Evolutionary conservation across 1,140 invertebrate genomes (phyloP), one percentile per base, ranked within the genome.

Genomic region (Agrilus planipennis): DNA sequence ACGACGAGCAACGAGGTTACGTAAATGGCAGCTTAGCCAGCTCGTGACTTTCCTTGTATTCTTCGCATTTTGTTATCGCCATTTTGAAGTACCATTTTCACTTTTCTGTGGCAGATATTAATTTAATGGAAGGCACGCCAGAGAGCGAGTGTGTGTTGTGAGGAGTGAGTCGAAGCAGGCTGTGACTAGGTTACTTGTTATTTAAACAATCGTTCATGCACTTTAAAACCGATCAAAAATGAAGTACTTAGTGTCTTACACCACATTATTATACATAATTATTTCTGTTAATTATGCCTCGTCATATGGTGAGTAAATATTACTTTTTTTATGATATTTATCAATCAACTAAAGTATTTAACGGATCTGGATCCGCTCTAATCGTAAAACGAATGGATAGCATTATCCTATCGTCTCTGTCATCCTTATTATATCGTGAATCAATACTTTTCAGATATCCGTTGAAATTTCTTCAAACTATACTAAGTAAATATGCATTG

Each of bases 11-110:
- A n/a, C 15, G 27, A 36, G 23, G 34, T 42, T 42, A 42, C 41
- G 41, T 42, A 42, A 42, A 42, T 25, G 21, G 21, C 32, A n/a
- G n/a, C n/a, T n/a, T n/a, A n/a, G n/a, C n/a, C 25, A 28, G 27
- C 42, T 44, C 42, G 42, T 44, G 42, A 44, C 36, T 38, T 28
- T 44, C 42, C 39, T 42, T 44, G 35, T 28, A n/a, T n/a, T n/a
- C n/a, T n/a, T n/a, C n/a, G n/a, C n/a, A n/a, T n/a, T 21, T 44
- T 34, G 30, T 27, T 44, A 35, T 44, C 42, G 42, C 42, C 42
- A 44, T 44, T 44, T 44, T 44, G 29, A n/a, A n/a, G n/a, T n/a
- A n/a, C n/a, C 28, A 42, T 44, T 44, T 28, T 44, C 19, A 18
- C 30, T 38, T 44, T 23, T 44, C 34, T 31, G 23, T 44, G 42